These are phyloP conservation scores for Channa striata DNA, from an alignment of 2,797 vertebrate genomes.

Conservation along the genomic window DNA sequence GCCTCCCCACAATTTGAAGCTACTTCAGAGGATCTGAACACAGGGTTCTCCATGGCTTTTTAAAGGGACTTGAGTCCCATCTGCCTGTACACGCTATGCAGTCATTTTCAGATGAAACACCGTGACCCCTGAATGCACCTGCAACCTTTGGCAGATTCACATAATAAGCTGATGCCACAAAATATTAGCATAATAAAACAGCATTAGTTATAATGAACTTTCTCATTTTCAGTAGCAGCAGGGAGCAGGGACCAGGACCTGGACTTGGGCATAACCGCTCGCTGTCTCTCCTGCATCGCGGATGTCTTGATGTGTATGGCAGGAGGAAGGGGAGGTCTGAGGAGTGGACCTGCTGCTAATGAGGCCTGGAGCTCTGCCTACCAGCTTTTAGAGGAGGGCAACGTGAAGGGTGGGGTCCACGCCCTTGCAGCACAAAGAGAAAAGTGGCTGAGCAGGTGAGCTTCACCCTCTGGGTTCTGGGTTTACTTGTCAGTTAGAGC, in stretches of 20 bases:
- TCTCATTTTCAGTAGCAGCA: slow-evolving; percentile 84
- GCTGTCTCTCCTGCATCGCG: slow-evolving; percentile 91
- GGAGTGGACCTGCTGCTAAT: slow-evolving; percentile 94
- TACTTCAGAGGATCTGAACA: too few relatives aligned
- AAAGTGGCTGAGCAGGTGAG: slow-evolving; percentile 91
- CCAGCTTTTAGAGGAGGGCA: slow-evolving; percentile 82
- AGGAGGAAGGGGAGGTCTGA: slow-evolving; percentile 85
- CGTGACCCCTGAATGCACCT: too few relatives aligned
- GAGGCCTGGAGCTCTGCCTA: slow-evolving; percentile 89
- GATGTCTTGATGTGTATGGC: slow-evolving; percentile 94
- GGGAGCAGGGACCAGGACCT: slow-evolving; percentile 27
- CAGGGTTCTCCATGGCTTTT: too few relatives aligned
- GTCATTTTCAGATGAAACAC: too few relatives aligned
- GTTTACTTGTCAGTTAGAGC: too few relatives aligned
- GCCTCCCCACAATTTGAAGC: too few relatives aligned
- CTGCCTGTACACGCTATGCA: too few relatives aligned
- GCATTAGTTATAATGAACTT: too few relatives aligned
- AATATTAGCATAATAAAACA: too few relatives aligned
- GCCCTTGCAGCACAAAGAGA: slow-evolving; percentile 86
- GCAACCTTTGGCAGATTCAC: too few relatives aligned
- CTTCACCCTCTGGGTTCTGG: accelerated
- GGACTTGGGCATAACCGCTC: slow-evolving; percentile 87
- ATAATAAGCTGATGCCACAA: too few relatives aligned
- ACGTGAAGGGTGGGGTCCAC: slow-evolving; percentile 82
- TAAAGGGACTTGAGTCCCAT: too few relatives aligned